Evolutionary conservation across 2,888 invertebrate genomes (phyloP).

Genomic region (Ectemnius lituratus): DNA sequence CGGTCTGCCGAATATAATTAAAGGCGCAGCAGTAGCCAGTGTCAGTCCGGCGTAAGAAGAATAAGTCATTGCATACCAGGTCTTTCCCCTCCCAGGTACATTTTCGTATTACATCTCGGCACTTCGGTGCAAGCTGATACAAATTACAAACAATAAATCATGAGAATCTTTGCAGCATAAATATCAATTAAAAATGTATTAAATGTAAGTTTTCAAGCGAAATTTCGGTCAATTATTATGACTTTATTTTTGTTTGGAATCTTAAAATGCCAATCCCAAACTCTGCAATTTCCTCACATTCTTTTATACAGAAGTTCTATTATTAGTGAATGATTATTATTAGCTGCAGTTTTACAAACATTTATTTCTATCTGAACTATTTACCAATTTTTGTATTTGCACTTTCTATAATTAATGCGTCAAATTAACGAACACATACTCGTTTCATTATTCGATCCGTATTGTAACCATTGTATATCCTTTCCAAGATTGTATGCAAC

Average conservation of each 20-base stretch:
- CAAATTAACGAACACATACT: conserved; percentile 13
- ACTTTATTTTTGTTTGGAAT: no score
- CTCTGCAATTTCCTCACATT: no score
- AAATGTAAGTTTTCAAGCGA: not conserved
- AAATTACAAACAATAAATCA: not conserved
- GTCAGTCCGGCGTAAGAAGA: conserved; percentile 80
- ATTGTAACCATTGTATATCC: conserved; percentile 45
- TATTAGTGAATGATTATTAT: no score
- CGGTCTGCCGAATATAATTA: conserved; percentile 79
- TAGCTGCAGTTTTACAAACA: no score
- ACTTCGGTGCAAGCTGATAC: conserved; percentile 78
- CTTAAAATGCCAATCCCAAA: no score
- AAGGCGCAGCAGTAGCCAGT: conserved; percentile 82
- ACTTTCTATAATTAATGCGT: not conserved
- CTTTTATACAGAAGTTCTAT: no score
- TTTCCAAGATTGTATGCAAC: conserved; percentile 50
- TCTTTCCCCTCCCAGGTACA: conserved; percentile 79
- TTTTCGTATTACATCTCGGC: conserved; percentile 78
- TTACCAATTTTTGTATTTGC: no score
- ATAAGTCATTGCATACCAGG: conserved; percentile 78
- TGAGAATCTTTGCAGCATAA: not conserved
- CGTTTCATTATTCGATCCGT: conserved; percentile 42
- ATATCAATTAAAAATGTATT: not conserved
- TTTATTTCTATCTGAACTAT: no score
- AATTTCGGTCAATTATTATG: not conserved